Percentiles rank a stretch among this genome's conserved stretches.
Evolutionary conservation across 2,113 vertebrate genomes (phyloP).

Genomic region (Ornithorhynchus anatinus): DNA sequence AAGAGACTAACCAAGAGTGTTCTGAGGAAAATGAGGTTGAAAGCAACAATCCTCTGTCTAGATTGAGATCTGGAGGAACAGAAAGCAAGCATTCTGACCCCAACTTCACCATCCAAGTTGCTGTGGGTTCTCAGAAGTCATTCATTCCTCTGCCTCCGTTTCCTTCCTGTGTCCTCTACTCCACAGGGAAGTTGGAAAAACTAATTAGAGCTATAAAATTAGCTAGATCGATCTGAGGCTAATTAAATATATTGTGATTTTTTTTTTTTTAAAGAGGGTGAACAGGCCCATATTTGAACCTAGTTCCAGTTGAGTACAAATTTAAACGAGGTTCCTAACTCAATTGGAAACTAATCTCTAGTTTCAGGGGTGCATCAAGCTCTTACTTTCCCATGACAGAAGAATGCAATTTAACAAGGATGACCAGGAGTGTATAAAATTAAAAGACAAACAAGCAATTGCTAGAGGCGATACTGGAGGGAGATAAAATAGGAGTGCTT

Average conservation of each 20-base stretch:
- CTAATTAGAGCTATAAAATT: background rate
- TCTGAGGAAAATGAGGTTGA: too few relatives aligned
- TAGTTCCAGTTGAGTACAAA: slow-evolving; percentile 11
- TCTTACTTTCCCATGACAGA: slow-evolving; percentile 8
- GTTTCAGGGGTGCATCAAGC: background rate
- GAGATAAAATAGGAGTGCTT: background rate
- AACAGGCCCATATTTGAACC: background rate
- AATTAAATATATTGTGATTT: background rate
- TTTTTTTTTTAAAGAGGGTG: background rate
- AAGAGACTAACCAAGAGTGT: too few relatives aligned
- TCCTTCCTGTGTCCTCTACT: background rate
- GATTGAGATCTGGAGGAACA: too few relatives aligned
- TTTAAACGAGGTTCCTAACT: slow-evolving; percentile 15
- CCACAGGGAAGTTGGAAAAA: background rate
- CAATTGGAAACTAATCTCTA: slow-evolving; percentile 10
- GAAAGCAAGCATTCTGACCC: too few relatives aligned
- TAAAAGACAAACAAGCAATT: background rate
- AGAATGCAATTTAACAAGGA: slow-evolving; percentile 23
- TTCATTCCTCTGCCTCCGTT: too few relatives aligned
- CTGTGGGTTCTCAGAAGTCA: too few relatives aligned
- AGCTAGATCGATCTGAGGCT: background rate
- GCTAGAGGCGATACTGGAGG: background rate
- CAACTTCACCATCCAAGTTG: too few relatives aligned
- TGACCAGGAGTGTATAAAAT: slow-evolving; percentile 15
- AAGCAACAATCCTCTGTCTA: too few relatives aligned